A percentile compares a stretch with the other conserved stretches of the same genome.
Evolutionary conservation across 2,888 invertebrate species (phyloP).

Genomic region (Trilocha varians): DNA sequence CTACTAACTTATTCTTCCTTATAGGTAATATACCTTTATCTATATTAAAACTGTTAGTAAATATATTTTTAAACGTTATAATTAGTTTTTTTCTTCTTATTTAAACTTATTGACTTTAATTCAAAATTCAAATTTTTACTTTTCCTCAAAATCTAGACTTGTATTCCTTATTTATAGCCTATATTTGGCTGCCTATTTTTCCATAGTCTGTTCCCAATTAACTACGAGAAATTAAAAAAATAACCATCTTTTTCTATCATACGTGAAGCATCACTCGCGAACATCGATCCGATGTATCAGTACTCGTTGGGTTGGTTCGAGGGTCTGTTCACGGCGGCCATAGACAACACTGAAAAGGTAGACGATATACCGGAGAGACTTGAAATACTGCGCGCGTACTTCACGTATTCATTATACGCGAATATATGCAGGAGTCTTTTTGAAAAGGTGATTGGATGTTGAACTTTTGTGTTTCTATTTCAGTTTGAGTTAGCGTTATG

Average conservation of each 20-base stretch:
- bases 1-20: conserved; percentile 92
- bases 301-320: conserved; percentile 97
- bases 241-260: too few species aligned
- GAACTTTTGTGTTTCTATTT: background rate
- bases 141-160: too few species aligned
- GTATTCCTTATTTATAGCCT: too few species aligned
- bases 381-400: conserved; percentile 81
- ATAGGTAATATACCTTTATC: conserved; percentile 72
- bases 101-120: too few species aligned
- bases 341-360: conserved; percentile 89
- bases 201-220: too few species aligned
- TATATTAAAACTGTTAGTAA: background rate
- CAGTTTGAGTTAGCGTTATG: too few species aligned
- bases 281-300: conserved; percentile 98
- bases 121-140: too few species aligned
- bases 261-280: conserved; percentile 83
- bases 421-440: conserved; percentile 96
- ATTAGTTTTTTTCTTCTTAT: too few species aligned
- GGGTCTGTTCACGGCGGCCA: conserved; percentile 86
- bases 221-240: too few species aligned
- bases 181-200: too few species aligned
- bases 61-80: background rate
- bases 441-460: conserved; percentile 89
- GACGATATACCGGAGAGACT: conserved; percentile 85
- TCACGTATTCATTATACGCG: conserved; percentile 90